A percentile compares a stretch with the other conserved stretches of the same genome.
Conservation (phyloP, 2,113 vertebrate species). For the Mus spicilegus region DNA sequence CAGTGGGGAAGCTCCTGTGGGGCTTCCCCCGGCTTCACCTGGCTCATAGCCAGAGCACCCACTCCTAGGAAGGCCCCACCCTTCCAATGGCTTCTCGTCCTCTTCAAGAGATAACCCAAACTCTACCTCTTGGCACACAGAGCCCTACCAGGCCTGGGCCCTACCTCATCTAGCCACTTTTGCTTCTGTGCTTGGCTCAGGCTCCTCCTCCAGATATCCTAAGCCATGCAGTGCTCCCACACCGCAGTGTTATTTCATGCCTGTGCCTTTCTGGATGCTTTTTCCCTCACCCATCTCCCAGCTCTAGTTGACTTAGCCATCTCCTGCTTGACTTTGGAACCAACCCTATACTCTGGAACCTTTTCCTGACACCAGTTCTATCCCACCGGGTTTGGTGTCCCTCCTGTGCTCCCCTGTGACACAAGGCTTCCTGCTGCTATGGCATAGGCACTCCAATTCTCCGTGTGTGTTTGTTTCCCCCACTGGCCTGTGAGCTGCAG, state of each 20-base stretch:
- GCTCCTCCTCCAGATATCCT: neutral
- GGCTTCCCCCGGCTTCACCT: neutral
- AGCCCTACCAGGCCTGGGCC: neutral
- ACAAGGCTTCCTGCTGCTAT: neutral
- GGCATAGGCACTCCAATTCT: neutral
- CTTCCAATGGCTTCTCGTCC: neutral
- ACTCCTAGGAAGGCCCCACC: neutral
- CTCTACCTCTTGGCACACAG: neutral
- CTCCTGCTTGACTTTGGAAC: constrained; percentile 25
- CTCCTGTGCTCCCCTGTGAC: neutral
- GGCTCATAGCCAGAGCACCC: neutral
- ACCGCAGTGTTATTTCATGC: constrained; percentile 42
- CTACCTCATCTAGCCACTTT: neutral
- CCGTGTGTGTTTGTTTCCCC: too few relatives aligned
- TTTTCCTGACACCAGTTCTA: neutral
- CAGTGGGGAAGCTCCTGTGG: neutral
- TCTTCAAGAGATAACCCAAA: neutral
- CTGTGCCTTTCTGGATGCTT: neutral
- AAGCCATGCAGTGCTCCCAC: neutral
- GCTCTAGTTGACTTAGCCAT: neutral
- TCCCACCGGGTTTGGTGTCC: too few relatives aligned
- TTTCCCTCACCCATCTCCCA: neutral
- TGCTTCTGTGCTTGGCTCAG: neutral
- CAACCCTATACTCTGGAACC: neutral
- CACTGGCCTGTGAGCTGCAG: neutral